Evolutionary conservation across 2,113 vertebrate genomes (phyloP), one percentile per base, ranked within the genome.

Genomic region (Dunckerocampus dactyliophorus): DNA sequence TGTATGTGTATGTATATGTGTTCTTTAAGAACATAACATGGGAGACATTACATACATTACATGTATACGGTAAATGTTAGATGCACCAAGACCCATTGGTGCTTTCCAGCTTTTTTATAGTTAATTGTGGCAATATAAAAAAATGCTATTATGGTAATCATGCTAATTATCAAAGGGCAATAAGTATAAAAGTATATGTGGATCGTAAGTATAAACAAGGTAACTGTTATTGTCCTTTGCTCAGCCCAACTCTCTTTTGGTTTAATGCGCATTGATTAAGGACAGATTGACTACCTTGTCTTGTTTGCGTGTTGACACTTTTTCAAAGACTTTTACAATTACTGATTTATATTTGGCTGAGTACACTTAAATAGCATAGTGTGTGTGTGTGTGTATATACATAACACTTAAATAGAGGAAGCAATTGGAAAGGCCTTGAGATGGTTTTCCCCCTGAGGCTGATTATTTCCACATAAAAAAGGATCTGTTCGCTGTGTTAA

Each of bases 221-320:
- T 24, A 72, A 50, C 62, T 0, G 37, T 52, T 34, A 59, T 39
- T 62, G 67, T 74, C 69, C 67, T 65, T 0, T 50, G 48, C 11
- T 19, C 4, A 21, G 22, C 49, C 3, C 49, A 51, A 51, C 49
- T 16, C 21, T 47, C 15, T 62, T n/a, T 70, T 46, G 65, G 49
- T 80, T 71, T 71, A 52, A 75, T 54, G 55, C 28, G 4, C 79
- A 83, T 85, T 79, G 82, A 87, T 85, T 85, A 59, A 56, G 46
- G 63, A 2, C 46, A 51, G 69, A 74, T 79, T 66, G 55, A 72
- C 24, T 49, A 78, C 76, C 77, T 77, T 84, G 76, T 61, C 65
- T 42, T 53, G 58, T 19, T 20, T 68, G 51, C 10, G 22, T 65
- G 49, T 73, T 52, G 47, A 57, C 64, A 17, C 54, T 65, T 42